Percentiles rank a stretch among this genome's conserved stretches.
Evolutionary conservation across 2,113 vertebrate species (phyloP).

Genomic region (Cyphomyrus plagiostoma): DNA sequence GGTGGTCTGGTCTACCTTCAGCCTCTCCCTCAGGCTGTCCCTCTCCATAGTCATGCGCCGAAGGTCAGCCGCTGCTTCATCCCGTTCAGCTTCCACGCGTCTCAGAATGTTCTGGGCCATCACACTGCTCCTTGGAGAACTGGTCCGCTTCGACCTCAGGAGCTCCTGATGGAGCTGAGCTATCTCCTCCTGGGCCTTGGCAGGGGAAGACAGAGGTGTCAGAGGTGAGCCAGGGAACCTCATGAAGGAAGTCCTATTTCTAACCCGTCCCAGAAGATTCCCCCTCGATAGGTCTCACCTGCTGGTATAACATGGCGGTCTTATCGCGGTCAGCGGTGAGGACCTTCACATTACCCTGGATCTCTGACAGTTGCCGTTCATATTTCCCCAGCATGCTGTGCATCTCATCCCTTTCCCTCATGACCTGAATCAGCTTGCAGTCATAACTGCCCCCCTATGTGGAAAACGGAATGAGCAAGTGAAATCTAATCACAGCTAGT

Average conservation of each 20-base stretch:
- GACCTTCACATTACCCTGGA: slow-evolving; percentile 69
- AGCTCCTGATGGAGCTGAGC: slow-evolving; percentile 56
- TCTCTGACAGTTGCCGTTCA: slow-evolving; percentile 63
- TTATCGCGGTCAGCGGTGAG: slow-evolving; percentile 70
- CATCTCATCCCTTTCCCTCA: slow-evolving; percentile 62
- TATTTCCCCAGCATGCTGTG: slow-evolving; percentile 62
- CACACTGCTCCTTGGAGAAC: slow-evolving; percentile 47
- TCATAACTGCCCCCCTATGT: slow-evolving; percentile 54
- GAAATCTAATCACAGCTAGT: background rate
- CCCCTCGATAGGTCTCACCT: slow-evolving; percentile 40
- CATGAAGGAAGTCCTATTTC: background rate
- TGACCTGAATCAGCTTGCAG: slow-evolving; percentile 57
- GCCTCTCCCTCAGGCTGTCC: slow-evolving; percentile 64
- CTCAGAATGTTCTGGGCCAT: slow-evolving; percentile 60
- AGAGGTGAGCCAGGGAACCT: background rate
- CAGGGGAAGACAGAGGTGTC: background rate
- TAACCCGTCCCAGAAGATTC: background rate
- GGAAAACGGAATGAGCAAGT: background rate
- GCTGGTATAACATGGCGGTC: slow-evolving; percentile 57
- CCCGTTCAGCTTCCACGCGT: slow-evolving; percentile 59
- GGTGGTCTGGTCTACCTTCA: slow-evolving; percentile 49
- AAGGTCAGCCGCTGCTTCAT: slow-evolving; percentile 59
- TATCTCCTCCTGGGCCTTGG: slow-evolving; percentile 67
- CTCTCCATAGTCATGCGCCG: slow-evolving; percentile 65
- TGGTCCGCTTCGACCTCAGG: slow-evolving; percentile 53